phyloP scores from a whole-genome alignment of 2,888 invertebrate species.

The Eupithecia tripunctaria region DNA sequence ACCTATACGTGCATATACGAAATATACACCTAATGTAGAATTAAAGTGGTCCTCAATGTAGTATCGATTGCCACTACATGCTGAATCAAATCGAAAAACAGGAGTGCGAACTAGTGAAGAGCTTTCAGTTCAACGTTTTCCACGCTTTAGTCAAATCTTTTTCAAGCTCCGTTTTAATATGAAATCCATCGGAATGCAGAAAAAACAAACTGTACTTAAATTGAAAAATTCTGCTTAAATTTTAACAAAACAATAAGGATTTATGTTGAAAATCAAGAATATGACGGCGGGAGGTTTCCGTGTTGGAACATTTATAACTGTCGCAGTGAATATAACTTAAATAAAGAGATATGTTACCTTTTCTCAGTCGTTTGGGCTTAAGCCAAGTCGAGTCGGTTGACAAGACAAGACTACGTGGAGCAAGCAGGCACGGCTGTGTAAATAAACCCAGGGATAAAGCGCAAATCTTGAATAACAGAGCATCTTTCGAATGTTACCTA shows the following conservation, averaged over 20 bases:
- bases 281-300: constrained; percentile 33
- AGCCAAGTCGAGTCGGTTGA: constrained; percentile 72
- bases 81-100: neutral
- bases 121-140: neutral
- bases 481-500: neutral
- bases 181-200: neutral
- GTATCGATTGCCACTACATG: constrained; percentile 2
- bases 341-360: constrained; percentile 74
- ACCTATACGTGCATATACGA: neutral
- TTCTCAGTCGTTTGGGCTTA: constrained; percentile 72
- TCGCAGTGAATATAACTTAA: constrained; percentile 69
- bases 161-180: neutral
- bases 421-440: constrained; percentile 58
- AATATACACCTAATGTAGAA: neutral
- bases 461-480: constrained; percentile 15
- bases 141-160: neutral
- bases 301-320: constrained; percentile 63
- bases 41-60: neutral
- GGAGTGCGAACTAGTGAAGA: neutral
- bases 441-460: constrained; percentile 46
- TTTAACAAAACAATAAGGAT: constrained; percentile 7
- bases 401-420: constrained; percentile 63
- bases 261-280: constrained; percentile 38
- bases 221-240: neutral
- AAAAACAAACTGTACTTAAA: neutral